Base-by-base conservation (phyloP, 2,888 invertebrate genomes). In the Idaea biselata region DNA sequence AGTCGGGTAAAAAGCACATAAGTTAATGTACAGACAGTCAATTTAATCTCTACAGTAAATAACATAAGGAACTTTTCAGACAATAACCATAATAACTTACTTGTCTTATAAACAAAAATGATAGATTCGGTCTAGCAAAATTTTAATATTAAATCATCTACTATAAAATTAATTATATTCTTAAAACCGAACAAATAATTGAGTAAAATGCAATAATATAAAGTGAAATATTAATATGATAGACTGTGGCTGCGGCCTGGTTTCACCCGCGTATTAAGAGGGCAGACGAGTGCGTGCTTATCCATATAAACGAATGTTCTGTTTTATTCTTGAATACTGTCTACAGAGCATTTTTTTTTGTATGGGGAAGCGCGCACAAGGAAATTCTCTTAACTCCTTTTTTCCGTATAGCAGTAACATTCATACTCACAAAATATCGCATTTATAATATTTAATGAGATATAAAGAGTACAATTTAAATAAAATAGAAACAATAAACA, bases 81-180 rank as follows among this genome's bases (percentile, higher is more conserved):
- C 87, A 87, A 87, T 87, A 87, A 86, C 78, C 73, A 69, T 69
- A 83, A 83, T 79, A 74, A 70, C n/a, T n/a, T n/a, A n/a, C n/a
- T n/a, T n/a, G n/a, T n/a, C n/a, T n/a, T n/a, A n/a, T n/a, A n/a
- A n/a, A n/a, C n/a, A n/a, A n/a, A 58, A 64, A 74, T 78, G 82
- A 78, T 84, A 85, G 83, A 78, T 33, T 11, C 58, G 25, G 1
- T 25, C 25, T 1, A 25, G 25, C 5, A 1, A 5, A 25, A 25
- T 25, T 25, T 25, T n/a, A n/a, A n/a, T n/a, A n/a, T 14, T 44
- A 25, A 55, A 58, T 61, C 60, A 57, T 61, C 58, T 60, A 63
- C 58, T 63, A 58, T 58, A 16, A 60, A 64, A 18, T 63, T 61
- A 58, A 58, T 32, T 65, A n/a, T 64, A 63, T 60, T 58, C 65